Evolutionary conservation across 2,888 invertebrate genomes (phyloP).

Genomic region (Baronia brevicornis): DNA sequence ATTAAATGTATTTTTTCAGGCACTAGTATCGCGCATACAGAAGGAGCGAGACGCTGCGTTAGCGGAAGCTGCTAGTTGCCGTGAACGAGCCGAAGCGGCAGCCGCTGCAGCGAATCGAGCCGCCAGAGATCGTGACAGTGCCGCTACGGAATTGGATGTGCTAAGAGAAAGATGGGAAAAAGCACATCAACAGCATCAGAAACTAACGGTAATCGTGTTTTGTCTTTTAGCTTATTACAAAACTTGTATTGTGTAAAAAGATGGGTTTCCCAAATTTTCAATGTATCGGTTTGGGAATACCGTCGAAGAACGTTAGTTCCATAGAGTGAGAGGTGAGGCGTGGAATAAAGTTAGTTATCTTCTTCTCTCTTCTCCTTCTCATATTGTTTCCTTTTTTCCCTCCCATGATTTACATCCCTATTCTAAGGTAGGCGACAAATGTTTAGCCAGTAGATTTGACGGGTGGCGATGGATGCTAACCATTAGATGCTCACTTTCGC

Average conservation of each 20-base stretch:
- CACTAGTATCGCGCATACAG: slow-evolving; percentile 84
- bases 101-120: slow-evolving; percentile 88
- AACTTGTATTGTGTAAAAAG: background rate
- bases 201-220: slow-evolving; percentile 79
- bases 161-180: slow-evolving; percentile 93
- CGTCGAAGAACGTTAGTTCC: too few relatives aligned
- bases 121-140: slow-evolving; percentile 89
- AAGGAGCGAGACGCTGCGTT: slow-evolving; percentile 91
- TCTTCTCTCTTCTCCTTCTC: too few relatives aligned
- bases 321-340: too few relatives aligned
- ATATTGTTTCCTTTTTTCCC: too few relatives aligned
- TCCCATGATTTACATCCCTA: too few relatives aligned
- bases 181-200: slow-evolving; percentile 87
- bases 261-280: too few relatives aligned
- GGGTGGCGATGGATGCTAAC: too few relatives aligned
- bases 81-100: slow-evolving; percentile 88
- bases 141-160: slow-evolving; percentile 89
- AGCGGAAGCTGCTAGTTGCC: slow-evolving; percentile 86
- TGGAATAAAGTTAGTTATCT: too few relatives aligned
- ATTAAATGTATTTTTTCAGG: slow-evolving; percentile 70
- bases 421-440: too few relatives aligned
- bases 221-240: background rate
- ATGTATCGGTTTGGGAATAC: too few relatives aligned
- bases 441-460: too few relatives aligned
- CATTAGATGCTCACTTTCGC: too few relatives aligned